Base-by-base conservation (phyloP, 2,113 vertebrate species). In the Ciconia stormi region DNA sequence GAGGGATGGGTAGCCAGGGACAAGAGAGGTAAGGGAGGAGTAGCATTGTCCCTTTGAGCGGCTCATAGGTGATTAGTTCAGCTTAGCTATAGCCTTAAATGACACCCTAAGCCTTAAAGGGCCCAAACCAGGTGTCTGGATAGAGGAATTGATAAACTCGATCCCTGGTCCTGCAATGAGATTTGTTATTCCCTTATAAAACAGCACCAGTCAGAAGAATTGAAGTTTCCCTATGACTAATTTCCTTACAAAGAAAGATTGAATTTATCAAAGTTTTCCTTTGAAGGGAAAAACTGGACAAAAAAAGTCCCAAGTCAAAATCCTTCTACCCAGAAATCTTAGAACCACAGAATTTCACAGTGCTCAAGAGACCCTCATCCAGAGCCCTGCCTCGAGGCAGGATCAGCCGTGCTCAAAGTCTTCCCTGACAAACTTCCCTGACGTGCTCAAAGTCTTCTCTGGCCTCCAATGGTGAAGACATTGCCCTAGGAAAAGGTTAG, bases 21-120 rank as follows among this genome's bases (percentile, higher is more conserved):
- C 55, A 89, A 74, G 49, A 74, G 61, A 69, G 38, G 73, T 83
- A 38, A 85, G 29, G n/a, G 23, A 84, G 10, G 22, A 79, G 29
- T 44, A 76, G n/a, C 16, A 6, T 1, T 76, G 49, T 10, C 52
- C 32, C 73, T 95, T 78, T 40, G 34, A 95, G 65, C 30, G 0
- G 72, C 73, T 79, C 84, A 65, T 4, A 52, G 69, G 53, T 44
- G 70, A 90, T 96, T 80, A 93, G 16, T 61, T 93, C 73, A 82
- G 78, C 70, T 96, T 89, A 93, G 66, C 78, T 32, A 16, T 22
- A 72, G 49, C 84, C 81, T 82, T 85, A 85, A 95, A 85, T 70
- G 53, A 66, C 82, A 80, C 42, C 20, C 11, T 84, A 76, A 94
- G 16, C 26, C 55, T 89, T 90, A 74, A 84, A 93, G 65, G 34